These are phyloP conservation scores for Odontocerum albicorne DNA, from an alignment of 2,888 invertebrate genomes.

Conservation along the genomic window DNA sequence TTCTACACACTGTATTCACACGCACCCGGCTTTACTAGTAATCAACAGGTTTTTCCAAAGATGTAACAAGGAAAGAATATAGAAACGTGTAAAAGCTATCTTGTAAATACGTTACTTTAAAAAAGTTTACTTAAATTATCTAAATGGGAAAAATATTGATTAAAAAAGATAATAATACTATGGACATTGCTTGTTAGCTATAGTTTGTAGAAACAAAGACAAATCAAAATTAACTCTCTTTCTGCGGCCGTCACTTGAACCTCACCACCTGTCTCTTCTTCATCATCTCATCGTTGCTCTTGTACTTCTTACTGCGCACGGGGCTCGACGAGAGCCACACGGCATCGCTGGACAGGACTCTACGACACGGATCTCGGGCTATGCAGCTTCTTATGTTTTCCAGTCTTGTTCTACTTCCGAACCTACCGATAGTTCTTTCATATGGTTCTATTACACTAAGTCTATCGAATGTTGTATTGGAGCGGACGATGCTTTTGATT, in stretches of 20 bases:
- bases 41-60: no score
- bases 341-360: constrained; percentile 34
- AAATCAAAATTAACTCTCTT: neutral
- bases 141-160: constrained; percentile 12
- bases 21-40: no score
- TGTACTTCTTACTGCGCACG: constrained; percentile 26
- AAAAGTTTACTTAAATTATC: constrained; percentile 18
- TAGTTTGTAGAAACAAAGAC: neutral
- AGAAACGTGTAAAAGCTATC: constrained; percentile 29
- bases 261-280: constrained; percentile 34
- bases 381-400: constrained; percentile 13
- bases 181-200: constrained; percentile 7
- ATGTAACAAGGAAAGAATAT: constrained; percentile 20
- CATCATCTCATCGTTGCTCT: constrained; percentile 36
- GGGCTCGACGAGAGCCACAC: constrained; percentile 31
- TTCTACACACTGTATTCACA: no score
- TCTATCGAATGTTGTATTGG: constrained; percentile 26
- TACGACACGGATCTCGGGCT: constrained; percentile 13
- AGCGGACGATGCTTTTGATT: constrained; percentile 15
- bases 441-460: constrained; percentile 21
- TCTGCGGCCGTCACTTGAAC: constrained; percentile 25
- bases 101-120: constrained; percentile 16
- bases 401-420: constrained; percentile 24
- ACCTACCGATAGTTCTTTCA: constrained; percentile 21
- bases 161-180: constrained; percentile 9